A percentile compares a stretch with the other conserved stretches of the same genome.
Conservation (phyloP, 1,140 invertebrate species). For the Trissolcus basalis region DNA sequence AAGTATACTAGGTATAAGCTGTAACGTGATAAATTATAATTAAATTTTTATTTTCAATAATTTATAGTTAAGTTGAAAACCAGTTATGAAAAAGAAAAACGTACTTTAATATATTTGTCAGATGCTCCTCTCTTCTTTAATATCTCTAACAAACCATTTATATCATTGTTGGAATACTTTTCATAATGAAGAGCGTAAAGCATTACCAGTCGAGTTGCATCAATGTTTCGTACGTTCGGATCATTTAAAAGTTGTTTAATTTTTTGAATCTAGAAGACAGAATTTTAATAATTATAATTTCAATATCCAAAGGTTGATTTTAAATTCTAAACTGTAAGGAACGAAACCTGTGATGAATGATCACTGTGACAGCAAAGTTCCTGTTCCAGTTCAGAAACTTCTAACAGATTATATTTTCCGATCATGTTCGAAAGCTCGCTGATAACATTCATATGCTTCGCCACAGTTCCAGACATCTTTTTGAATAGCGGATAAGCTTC, state of each 20-base stretch:
- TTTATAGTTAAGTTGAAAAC: too few species aligned
- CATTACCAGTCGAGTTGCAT: conserved; percentile 92
- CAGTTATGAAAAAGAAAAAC: background rate
- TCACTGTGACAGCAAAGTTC: conserved; percentile 95
- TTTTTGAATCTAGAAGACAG: conserved; percentile 76
- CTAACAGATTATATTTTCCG: conserved; percentile 85
- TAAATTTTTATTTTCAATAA: too few species aligned
- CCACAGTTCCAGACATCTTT: conserved; percentile 98
- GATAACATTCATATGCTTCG: conserved; percentile 97
- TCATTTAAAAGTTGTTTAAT: conserved; percentile 84
- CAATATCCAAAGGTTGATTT: conserved; percentile 2
- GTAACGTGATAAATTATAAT: conserved; percentile 37
- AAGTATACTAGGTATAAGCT: conserved; percentile 83
- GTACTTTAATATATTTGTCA: conserved; percentile 73
- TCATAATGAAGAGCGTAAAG: conserved; percentile 96
- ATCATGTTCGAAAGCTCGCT: conserved; percentile 94
- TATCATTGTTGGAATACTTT: conserved; percentile 90
- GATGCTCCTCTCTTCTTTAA: conserved; percentile 83
- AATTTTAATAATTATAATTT: conserved; percentile 1
- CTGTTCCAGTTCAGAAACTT: conserved; percentile 97
- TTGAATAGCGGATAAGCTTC: conserved; percentile 99
- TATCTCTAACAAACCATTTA: conserved; percentile 83
- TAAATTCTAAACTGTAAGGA: conserved; percentile 32
- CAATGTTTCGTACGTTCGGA: conserved; percentile 84
- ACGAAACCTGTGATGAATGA: conserved; percentile 86